Conservation (phyloP, 2,113 vertebrate species). For the Peromyscus californicus region DNA sequence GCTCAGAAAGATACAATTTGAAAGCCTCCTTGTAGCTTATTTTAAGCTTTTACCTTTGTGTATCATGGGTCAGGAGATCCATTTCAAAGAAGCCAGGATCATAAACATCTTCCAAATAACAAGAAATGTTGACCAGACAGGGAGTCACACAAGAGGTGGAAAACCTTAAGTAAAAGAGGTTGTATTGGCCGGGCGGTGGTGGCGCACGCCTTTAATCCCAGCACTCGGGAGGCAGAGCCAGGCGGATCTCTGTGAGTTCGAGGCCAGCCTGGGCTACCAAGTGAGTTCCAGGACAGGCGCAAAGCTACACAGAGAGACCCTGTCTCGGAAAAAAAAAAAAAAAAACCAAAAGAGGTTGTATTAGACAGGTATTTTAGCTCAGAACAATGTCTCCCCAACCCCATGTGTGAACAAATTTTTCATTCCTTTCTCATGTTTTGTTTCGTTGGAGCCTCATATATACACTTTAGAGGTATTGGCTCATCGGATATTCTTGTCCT, state of each 20-base stretch:
- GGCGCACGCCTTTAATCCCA: too few relatives aligned
- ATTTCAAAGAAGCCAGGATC: neutral
- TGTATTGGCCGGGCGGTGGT: too few relatives aligned
- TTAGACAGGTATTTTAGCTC: neutral
- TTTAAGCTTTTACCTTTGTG: neutral
- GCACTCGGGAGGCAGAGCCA: too few relatives aligned
- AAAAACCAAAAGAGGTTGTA: neutral
- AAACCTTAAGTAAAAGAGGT: neutral
- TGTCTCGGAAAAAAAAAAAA: too few relatives aligned
- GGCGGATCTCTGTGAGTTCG: too few relatives aligned
- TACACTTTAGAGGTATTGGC: neutral
- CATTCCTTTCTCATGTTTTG: too few relatives aligned
- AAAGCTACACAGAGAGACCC: too few relatives aligned
- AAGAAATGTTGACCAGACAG: neutral
- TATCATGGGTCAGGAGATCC: neutral
- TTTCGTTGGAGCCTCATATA: too few relatives aligned
- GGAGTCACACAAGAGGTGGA: neutral
- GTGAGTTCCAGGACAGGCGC: too few relatives aligned
- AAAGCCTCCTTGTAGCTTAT: neutral
- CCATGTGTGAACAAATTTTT: too few relatives aligned
- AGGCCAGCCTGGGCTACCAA: too few relatives aligned
- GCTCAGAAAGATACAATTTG: neutral
- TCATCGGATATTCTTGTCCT: neutral
- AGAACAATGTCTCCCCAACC: neutral
- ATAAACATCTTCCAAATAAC: neutral